phyloP scores from a whole-genome alignment of 2,113 vertebrate genomes.

The Chamaetylas fuelleborni region DNA sequence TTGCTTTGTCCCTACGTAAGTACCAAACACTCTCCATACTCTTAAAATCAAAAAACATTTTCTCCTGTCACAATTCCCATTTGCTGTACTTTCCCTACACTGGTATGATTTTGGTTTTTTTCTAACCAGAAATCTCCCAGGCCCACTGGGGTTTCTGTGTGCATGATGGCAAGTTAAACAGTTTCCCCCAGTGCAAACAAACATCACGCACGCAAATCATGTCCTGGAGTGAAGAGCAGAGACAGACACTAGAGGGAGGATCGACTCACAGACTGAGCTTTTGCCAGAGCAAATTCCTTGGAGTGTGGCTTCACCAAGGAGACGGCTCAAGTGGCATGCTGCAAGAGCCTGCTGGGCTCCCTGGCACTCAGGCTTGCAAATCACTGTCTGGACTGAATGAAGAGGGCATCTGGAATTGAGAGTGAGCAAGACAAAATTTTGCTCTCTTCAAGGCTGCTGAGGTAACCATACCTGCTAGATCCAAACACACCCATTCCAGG shows the following conservation, averaged over 20 bases:
- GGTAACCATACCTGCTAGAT: neutral
- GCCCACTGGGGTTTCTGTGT: neutral
- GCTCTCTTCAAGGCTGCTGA: neutral
- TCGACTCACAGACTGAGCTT: neutral
- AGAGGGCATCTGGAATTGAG: neutral
- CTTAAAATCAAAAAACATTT: neutral
- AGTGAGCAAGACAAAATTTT: neutral
- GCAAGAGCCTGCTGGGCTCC: neutral
- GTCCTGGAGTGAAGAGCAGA: neutral
- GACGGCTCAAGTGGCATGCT: neutral
- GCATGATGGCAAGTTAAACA: neutral
- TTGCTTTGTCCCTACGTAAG: neutral
- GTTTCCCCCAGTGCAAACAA: neutral
- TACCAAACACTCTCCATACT: neutral
- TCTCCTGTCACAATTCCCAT: neutral
- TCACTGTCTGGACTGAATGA: neutral
- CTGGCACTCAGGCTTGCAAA: neutral
- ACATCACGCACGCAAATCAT: neutral
- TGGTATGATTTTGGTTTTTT: neutral
- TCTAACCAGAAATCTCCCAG: neutral
- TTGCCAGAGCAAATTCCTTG: neutral
- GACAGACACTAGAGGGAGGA: conserved; percentile 36
- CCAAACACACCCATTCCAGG: neutral
- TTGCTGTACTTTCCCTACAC: neutral
- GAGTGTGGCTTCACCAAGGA: neutral